phyloP scores from a whole-genome alignment of 2,797 vertebrate genomes.

The Clarias pachynema region DNA sequence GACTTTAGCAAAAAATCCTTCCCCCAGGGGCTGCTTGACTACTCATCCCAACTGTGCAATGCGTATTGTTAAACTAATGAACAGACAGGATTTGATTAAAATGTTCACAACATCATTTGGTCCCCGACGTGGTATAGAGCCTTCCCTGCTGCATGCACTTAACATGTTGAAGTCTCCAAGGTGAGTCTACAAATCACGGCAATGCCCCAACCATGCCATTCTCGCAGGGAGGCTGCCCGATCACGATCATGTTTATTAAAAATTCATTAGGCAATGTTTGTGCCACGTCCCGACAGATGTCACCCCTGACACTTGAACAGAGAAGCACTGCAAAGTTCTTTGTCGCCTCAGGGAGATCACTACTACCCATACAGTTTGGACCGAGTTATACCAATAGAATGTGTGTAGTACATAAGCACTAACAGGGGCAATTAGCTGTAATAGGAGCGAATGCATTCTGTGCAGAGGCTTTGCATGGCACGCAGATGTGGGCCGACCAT shows the following conservation, averaged over 20 bases:
- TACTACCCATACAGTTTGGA: conserved; percentile 57
- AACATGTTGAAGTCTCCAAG: conserved; percentile 74
- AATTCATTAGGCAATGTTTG: conserved; percentile 75
- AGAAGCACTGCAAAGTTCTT: conserved; percentile 59
- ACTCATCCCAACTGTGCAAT: conserved; percentile 65
- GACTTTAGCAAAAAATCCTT: conserved; percentile 68
- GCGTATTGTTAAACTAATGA: conserved; percentile 80
- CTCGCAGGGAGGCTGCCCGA: conserved; percentile 48
- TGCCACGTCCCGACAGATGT: conserved; percentile 69
- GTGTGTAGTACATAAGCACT: not conserved
- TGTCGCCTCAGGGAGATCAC: conserved; percentile 61
- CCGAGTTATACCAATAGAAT: conserved; percentile 23
- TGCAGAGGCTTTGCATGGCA: not conserved
- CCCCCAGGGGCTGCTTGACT: conserved; percentile 59
- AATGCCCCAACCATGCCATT: conserved; percentile 56
- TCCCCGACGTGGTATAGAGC: conserved; percentile 65
- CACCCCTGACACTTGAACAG: conserved; percentile 67
- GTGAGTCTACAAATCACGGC: conserved; percentile 74
- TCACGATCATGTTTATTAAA: conserved; percentile 67
- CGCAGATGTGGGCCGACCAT: not conserved
- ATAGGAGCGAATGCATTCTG: not conserved
- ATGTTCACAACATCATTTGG: conserved; percentile 80
- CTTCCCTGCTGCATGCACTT: conserved; percentile 67
- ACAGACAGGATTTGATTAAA: conserved; percentile 83
- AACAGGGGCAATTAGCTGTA: conserved; percentile 7